Evolutionary conservation across 2,888 invertebrate species (phyloP), one percentile per base, ranked within the genome.

Genomic region (Agriotes lineatus): DNA sequence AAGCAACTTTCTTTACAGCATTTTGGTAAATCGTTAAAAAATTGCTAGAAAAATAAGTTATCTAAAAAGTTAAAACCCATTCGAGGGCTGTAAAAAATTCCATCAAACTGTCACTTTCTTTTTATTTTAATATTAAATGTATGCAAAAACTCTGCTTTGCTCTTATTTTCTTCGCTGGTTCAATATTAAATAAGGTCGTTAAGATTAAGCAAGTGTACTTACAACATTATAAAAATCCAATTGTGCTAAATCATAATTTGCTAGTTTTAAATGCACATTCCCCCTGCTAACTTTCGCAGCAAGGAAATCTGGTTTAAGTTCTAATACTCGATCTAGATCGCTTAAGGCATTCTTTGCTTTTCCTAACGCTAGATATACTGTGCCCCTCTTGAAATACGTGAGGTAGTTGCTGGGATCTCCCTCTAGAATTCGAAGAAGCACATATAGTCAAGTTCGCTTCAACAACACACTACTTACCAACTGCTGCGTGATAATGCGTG

Each of bases 401-500:
- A 99, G 89, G 85, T 98, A 99, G 86, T 99, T 98, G 74, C 88
- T 89, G 37, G 97, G 96, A 85, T 99, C 99, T 10, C 95, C 95
- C n/a, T n/a, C n/a, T n/a, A n/a, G n/a, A n/a, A n/a, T n/a, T n/a
- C n/a, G n/a, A n/a, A n/a, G n/a, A n/a, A n/a, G n/a, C n/a, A n/a
- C n/a, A n/a, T n/a, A n/a, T n/a, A n/a, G n/a, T n/a, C n/a, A n/a
- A n/a, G n/a, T n/a, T n/a, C n/a, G n/a, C n/a, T n/a, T n/a, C n/a
- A n/a, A 58, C 9, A 5, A 1, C 1, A n/a, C 39, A 0, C 1
- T 50, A 85, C 91, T 88, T 82, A 95, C 95, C 97, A 77, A 99
- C 96, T 77, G 99, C 99, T 70, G 96, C 95, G 87, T 99, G 98
- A 85, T 97, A 99, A 83, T 99, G 98, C 69, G 96, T 94, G 56